phyloP scores from a whole-genome alignment of 2,888 invertebrate genomes.

The Spisula subtruncata region DNA sequence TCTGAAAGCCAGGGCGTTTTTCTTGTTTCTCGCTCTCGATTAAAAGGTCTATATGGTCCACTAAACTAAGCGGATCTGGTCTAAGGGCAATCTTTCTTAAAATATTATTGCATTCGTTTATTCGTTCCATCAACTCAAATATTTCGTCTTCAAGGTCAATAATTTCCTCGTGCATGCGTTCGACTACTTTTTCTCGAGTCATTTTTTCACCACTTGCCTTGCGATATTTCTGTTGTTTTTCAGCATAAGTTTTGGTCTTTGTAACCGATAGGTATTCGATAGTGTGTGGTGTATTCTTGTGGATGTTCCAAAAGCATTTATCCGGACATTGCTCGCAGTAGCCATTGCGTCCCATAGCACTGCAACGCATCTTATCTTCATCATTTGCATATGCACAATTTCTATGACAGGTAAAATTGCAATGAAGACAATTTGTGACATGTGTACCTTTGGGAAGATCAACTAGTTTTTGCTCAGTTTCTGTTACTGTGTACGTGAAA shows the following conservation, averaged over 20 bases:
- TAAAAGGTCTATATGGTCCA: constrained; percentile 64
- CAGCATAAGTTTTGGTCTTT: constrained; percentile 45
- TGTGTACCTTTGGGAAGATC: constrained; percentile 50
- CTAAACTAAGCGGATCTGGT: constrained; percentile 58
- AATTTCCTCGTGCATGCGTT: constrained; percentile 47
- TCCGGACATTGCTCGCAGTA: constrained; percentile 53
- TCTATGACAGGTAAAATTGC: constrained; percentile 58
- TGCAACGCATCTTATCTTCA: constrained; percentile 49
- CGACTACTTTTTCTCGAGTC: constrained; percentile 42
- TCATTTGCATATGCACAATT: constrained; percentile 51
- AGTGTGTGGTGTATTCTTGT: constrained; percentile 55
- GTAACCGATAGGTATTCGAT: constrained; percentile 30
- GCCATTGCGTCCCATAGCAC: constrained; percentile 57
- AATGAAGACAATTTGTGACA: constrained; percentile 62
- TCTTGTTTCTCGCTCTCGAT: constrained; percentile 65
- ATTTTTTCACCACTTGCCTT: constrained; percentile 43
- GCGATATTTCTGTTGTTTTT: constrained; percentile 49
- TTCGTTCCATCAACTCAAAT: constrained; percentile 37
- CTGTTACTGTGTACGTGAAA: constrained; percentile 57
- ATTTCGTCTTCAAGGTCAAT: constrained; percentile 33
- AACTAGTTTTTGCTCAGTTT: constrained; percentile 42
- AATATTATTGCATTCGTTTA: constrained; percentile 52
- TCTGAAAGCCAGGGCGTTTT: constrained; percentile 49
- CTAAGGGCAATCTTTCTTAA: constrained; percentile 59
- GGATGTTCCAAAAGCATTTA: constrained; percentile 57